Evolutionary conservation across 2,113 vertebrate genomes (phyloP).

Genomic region (Pseudopipra pipra): DNA sequence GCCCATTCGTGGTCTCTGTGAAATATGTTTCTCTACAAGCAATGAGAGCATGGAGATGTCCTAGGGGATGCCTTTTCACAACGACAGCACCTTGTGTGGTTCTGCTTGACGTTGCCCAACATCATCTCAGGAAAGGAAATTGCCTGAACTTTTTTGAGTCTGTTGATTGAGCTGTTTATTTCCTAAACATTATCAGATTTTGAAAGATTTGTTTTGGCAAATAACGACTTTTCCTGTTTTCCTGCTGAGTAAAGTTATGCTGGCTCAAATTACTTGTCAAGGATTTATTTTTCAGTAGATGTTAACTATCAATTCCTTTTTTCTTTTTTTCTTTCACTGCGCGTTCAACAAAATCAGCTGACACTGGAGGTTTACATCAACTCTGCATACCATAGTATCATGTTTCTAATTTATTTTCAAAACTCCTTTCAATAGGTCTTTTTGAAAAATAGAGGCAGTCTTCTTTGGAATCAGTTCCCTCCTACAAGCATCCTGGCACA

Average conservation of each 20-base stretch:
- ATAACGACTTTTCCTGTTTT: slow-evolving; percentile 51
- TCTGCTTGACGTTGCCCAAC: neutral
- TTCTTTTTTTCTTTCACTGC: slow-evolving; percentile 11
- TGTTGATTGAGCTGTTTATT: slow-evolving; percentile 65
- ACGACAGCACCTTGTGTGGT: neutral
- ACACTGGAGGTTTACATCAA: neutral
- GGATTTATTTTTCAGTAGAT: slow-evolving; percentile 52
- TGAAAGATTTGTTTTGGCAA: slow-evolving; percentile 57
- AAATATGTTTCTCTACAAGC: neutral
- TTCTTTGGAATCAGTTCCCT: neutral
- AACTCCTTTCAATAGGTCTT: slow-evolving; percentile 1
- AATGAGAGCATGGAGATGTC: neutral
- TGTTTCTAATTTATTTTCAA: slow-evolving; percentile 53
- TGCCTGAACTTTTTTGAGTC: neutral
- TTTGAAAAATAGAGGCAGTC: slow-evolving; percentile 14
- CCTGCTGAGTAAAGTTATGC: slow-evolving; percentile 5
- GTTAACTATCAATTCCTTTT: slow-evolving; percentile 29
- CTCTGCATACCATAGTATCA: neutral
- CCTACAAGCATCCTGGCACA: neutral
- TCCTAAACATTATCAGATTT: slow-evolving; percentile 61
- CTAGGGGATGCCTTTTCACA: neutral
- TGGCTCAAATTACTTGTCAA: slow-evolving; percentile 30
- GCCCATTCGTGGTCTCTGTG: neutral
- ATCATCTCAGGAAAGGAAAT: slow-evolving; percentile 24
- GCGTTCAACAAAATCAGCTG: slow-evolving; percentile 39